These are phyloP conservation scores for Melanotaenia boesemani DNA, from an alignment of 2,797 vertebrate species.

Conservation along the genomic window DNA sequence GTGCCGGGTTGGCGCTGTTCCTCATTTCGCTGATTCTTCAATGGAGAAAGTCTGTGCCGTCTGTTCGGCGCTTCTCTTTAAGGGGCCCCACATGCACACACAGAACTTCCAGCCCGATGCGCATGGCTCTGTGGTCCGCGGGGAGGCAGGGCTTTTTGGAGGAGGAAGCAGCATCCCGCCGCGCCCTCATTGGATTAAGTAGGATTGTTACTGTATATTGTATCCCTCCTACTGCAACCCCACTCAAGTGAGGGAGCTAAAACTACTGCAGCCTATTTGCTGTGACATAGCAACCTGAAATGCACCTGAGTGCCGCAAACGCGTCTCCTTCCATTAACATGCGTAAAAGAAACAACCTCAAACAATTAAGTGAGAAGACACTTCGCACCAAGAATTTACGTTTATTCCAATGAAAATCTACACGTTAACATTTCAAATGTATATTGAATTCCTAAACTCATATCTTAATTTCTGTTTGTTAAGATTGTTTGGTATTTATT, in stretches of 20 bases:
- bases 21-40: slow-evolving; percentile 87
- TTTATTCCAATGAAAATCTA: background rate
- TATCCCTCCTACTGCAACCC: slow-evolving; percentile 65
- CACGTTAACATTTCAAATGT: background rate
- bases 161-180: slow-evolving; percentile 52
- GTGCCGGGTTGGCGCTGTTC: slow-evolving; percentile 88
- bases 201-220: slow-evolving; percentile 52
- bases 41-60: slow-evolving; percentile 79
- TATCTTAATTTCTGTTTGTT: background rate
- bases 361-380: background rate
- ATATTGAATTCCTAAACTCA: background rate
- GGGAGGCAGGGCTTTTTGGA: slow-evolving; percentile 71
- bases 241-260: slow-evolving; percentile 62
- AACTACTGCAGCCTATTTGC: slow-evolving; percentile 12
- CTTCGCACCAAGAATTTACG: background rate
- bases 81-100: slow-evolving; percentile 68
- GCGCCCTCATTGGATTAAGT: slow-evolving; percentile 71
- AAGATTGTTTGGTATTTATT: background rate
- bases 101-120: slow-evolving; percentile 55
- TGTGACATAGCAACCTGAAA: background rate
- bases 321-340: background rate
- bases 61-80: slow-evolving; percentile 80
- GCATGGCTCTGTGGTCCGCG: slow-evolving; percentile 61
- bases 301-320: background rate
- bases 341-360: background rate